These are phyloP conservation scores for Mactromeris polynyma DNA, from an alignment of 2,888 invertebrate species.

Conservation along the genomic window DNA sequence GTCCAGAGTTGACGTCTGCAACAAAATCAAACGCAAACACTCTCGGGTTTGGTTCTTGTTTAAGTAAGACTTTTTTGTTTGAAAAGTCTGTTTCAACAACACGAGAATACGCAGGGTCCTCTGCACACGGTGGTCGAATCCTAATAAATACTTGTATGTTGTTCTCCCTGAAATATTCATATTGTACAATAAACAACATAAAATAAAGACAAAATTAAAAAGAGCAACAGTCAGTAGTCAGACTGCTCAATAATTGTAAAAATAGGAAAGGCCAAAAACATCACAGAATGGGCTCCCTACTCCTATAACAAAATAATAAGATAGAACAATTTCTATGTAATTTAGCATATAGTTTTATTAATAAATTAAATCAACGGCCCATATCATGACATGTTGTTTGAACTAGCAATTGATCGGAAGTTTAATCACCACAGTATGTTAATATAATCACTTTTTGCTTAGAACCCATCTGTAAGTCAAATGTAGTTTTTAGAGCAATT, in stretches of 20 bases:
- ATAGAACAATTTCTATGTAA: background rate
- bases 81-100: conserved; percentile 76
- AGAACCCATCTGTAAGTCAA: too few relatives aligned
- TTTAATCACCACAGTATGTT: too few relatives aligned
- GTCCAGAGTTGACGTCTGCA: conserved; percentile 80
- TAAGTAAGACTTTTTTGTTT: conserved; percentile 76
- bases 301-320: background rate
- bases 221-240: background rate
- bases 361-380: too few relatives aligned
- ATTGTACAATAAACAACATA: background rate
- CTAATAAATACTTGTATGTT: conserved; percentile 85
- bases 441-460: too few relatives aligned
- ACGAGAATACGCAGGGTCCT: conserved; percentile 70
- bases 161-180: conserved; percentile 54
- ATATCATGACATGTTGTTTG: too few relatives aligned
- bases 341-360: background rate
- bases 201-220: background rate
- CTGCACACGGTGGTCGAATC: conserved; percentile 81
- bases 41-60: conserved; percentile 80
- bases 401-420: too few relatives aligned
- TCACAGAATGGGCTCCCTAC: too few relatives aligned
- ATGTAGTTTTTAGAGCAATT: too few relatives aligned
- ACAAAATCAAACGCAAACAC: conserved; percentile 85
- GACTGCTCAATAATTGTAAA: background rate
- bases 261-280: too few relatives aligned